These are phyloP conservation scores for Podabrus alpinus DNA, from an alignment of 2,888 invertebrate species.

Conservation along the genomic window DNA sequence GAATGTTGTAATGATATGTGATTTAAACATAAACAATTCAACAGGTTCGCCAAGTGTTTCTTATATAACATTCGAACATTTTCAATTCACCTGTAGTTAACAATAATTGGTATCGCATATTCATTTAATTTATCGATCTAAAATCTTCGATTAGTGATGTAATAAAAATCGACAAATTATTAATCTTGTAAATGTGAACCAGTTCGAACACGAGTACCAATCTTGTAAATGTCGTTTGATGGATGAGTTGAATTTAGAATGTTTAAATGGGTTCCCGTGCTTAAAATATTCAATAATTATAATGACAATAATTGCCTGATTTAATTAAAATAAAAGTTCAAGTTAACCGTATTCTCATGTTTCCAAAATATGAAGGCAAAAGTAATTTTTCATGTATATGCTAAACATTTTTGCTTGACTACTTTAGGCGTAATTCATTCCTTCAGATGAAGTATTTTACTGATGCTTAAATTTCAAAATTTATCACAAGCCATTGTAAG, in stretches of 20 bases:
- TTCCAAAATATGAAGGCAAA: neutral
- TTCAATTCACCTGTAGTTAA: neutral
- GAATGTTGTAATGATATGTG: conserved; percentile 20
- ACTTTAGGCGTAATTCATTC: neutral
- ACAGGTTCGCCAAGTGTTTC: conserved; percentile 8
- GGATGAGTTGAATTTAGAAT: neutral
- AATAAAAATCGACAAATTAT: neutral
- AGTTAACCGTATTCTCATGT: neutral
- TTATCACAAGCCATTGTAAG: neutral
- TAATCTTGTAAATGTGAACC: neutral
- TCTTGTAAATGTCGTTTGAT: neutral
- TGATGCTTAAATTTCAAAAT: too few relatives aligned
- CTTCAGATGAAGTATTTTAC: neutral
- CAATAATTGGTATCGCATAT: neutral
- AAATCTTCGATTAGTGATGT: neutral
- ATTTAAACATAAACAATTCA: conserved; percentile 19
- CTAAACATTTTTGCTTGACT: neutral
- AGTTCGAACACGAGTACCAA: too few relatives aligned
- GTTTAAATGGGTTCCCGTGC: neutral
- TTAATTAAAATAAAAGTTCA: neutral
- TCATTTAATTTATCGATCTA: neutral
- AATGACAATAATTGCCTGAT: neutral
- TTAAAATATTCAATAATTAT: neutral
- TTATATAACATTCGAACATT: neutral
- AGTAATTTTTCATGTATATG: neutral